Percentiles rank a stretch among this genome's conserved stretches.
These are phyloP conservation scores for Globia sparganii DNA, from an alignment of 2,888 invertebrate genomes.

Conservation along the genomic window DNA sequence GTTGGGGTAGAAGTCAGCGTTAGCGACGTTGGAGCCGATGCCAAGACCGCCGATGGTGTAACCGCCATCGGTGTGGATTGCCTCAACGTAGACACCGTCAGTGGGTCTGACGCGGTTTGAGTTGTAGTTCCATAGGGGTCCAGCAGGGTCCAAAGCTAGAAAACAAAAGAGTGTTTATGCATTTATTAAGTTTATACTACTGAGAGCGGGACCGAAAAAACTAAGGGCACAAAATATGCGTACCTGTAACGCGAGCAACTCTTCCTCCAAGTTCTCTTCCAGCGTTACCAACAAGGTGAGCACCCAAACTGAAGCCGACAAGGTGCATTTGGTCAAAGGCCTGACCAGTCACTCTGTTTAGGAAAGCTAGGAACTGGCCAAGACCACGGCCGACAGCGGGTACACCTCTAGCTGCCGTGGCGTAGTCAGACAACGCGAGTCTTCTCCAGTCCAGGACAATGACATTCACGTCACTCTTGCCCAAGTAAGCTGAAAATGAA, in stretches of 20 bases:
- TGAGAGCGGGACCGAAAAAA: too few relatives aligned
- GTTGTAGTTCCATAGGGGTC: constrained; percentile 71
- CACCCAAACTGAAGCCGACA: constrained; percentile 84
- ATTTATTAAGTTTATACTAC: background rate
- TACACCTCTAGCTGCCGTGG: constrained; percentile 74
- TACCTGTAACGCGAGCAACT: constrained; percentile 78
- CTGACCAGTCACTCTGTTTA: constrained; percentile 71
- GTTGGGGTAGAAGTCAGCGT: constrained; percentile 91
- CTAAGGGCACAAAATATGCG: background rate
- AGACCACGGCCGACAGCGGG: constrained; percentile 77
- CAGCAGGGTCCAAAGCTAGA: constrained; percentile 63
- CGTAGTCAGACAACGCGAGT: constrained; percentile 70
- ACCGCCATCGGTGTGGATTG: constrained; percentile 73
- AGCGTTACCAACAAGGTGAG: constrained; percentile 82
- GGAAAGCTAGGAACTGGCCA: constrained; percentile 78
- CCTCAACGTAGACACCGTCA: constrained; percentile 81
- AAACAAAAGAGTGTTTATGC: background rate
- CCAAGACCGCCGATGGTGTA: constrained; percentile 76
- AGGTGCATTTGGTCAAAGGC: constrained; percentile 75
- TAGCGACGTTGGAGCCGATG: constrained; percentile 83
- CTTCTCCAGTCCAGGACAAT: constrained; percentile 81
- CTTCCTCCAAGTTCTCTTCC: constrained; percentile 74
- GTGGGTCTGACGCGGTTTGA: constrained; percentile 66
- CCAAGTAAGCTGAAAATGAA: constrained; percentile 71
- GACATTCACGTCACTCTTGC: constrained; percentile 74